A percentile compares a stretch with the other conserved stretches of the same genome.
phyloP scores from a whole-genome alignment of 2,797 vertebrate species.

The Oreortyx pictus region DNA sequence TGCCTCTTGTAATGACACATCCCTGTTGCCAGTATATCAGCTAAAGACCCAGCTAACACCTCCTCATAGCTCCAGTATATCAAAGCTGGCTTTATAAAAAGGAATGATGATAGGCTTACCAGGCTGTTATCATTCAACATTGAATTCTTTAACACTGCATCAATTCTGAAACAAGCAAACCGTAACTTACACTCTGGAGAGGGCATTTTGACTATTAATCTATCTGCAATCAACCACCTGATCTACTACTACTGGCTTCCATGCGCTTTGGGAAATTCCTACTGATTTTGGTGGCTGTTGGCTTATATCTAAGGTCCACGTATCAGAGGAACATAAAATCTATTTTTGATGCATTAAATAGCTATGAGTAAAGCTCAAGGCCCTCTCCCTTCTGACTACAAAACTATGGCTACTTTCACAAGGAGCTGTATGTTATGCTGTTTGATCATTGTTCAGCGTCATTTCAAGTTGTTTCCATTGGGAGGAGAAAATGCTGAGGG shows the following conservation, averaged over 20 bases:
- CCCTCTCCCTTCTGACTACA: neutral
- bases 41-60: neutral
- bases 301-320: neutral
- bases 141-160: neutral
- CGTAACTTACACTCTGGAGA: neutral
- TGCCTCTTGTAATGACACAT: neutral
- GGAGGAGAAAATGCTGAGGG: conserved; percentile 13
- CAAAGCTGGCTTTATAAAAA: neutral
- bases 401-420: neutral
- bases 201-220: neutral
- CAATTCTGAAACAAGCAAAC: neutral
- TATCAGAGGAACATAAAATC: neutral
- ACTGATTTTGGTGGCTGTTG: neutral
- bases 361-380: neutral
- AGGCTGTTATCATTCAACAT: neutral
- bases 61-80: neutral
- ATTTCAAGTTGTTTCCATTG: conserved; percentile 7
- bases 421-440: neutral
- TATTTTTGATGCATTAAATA: neutral
- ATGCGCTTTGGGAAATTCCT: neutral
- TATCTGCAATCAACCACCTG: neutral
- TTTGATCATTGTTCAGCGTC: neutral
- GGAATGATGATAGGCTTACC: neutral
- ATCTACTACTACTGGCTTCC: neutral
- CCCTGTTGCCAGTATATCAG: neutral